Evolutionary conservation across 2,113 vertebrate species (phyloP).

Genomic region (Monarcha castaneiventris): DNA sequence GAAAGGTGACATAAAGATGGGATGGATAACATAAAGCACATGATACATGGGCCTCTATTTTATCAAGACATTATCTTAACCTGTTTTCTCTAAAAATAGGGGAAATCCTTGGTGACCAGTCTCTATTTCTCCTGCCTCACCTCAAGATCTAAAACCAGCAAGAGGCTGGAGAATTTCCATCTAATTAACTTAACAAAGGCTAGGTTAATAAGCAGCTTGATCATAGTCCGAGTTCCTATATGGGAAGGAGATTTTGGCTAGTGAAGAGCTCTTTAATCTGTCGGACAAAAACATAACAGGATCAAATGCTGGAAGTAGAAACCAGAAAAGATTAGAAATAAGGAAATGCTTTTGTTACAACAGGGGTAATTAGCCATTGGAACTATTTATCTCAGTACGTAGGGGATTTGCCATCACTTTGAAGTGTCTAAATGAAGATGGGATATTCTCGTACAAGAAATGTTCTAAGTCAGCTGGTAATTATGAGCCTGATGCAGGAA

Average conservation of each 20-base stretch:
- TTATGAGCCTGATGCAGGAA: constrained; percentile 44
- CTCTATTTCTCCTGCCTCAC: not conserved
- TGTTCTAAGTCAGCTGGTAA: constrained; percentile 61
- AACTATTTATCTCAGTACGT: constrained; percentile 43
- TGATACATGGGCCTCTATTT: not conserved
- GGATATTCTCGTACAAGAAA: constrained; percentile 59
- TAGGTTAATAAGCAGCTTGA: constrained; percentile 47
- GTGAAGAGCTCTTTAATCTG: constrained; percentile 35
- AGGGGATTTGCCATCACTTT: constrained; percentile 46
- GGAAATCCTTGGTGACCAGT: not conserved
- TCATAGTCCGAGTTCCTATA: not conserved
- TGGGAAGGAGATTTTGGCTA: constrained; percentile 21
- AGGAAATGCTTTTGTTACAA: constrained; percentile 50
- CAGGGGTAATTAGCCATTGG: constrained; percentile 46
- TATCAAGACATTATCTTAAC: not conserved
- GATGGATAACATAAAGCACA: accelerated
- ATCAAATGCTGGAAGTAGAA: constrained; percentile 52
- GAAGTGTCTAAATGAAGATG: constrained; percentile 59
- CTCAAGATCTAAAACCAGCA: not conserved
- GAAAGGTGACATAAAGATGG: not conserved
- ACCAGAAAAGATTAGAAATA: constrained; percentile 47
- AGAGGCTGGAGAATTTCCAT: not conserved
- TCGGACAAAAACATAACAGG: constrained; percentile 29
- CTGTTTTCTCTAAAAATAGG: not conserved
- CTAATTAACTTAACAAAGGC: constrained; percentile 39